A percentile compares a stretch with the other conserved stretches of the same genome.
These are phyloP conservation scores for Neopelma chrysocephalum DNA, from an alignment of 2,797 vertebrate genomes.

Conservation along the genomic window DNA sequence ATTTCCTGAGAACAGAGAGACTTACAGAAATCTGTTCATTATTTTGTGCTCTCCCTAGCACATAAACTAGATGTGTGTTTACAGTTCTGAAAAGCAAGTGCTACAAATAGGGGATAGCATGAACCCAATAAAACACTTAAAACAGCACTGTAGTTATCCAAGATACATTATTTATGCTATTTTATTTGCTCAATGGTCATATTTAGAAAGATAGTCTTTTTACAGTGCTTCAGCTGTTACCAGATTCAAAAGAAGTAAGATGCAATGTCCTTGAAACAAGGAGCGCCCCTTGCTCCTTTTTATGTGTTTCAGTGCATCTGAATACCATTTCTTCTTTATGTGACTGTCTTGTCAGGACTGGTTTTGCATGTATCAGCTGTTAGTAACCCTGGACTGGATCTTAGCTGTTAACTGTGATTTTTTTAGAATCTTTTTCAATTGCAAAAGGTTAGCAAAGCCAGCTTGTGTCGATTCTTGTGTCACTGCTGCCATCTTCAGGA, in stretches of 20 bases:
- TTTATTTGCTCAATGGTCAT: neutral
- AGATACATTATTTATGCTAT: neutral
- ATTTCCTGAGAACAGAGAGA: neutral
- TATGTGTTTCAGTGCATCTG: slow-evolving; percentile 1
- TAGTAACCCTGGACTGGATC: slow-evolving; percentile 35
- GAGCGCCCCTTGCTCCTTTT: slow-evolving; percentile 34
- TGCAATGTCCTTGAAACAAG: slow-evolving; percentile 45
- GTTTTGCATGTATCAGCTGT: slow-evolving; percentile 51
- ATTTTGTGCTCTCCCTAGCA: neutral
- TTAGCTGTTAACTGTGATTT: neutral
- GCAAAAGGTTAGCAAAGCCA: neutral
- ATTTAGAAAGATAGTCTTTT: neutral
- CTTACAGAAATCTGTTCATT: neutral
- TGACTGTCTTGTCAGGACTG: slow-evolving; percentile 44
- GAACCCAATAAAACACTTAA: neutral
- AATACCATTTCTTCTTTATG: slow-evolving; percentile 22
- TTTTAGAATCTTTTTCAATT: neutral
- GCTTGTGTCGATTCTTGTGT: neutral
- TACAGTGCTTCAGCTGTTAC: neutral
- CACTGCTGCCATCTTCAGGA: slow-evolving; percentile 77
- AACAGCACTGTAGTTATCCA: neutral
- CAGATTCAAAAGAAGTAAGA: neutral
- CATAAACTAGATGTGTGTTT: neutral
- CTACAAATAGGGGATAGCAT: neutral
- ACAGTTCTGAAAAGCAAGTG: neutral